Evolutionary conservation across 2,797 vertebrate genomes (phyloP), one percentile per base, ranked within the genome.

Genomic region (Propithecus perrieri): DNA sequence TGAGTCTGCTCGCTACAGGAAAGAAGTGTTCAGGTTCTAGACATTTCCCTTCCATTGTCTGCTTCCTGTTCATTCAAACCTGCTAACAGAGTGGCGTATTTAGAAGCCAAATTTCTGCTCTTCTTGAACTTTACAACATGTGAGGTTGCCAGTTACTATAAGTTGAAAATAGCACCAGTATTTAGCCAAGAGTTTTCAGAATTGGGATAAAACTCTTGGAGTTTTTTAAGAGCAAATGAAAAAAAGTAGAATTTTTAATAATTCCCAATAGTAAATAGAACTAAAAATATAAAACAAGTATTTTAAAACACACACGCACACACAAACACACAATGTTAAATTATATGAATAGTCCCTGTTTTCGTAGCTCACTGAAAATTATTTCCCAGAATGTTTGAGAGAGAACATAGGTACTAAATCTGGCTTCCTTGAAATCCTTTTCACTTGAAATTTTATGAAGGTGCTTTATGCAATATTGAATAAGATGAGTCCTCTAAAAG

Each of bases 71-170:
- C 96, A 33, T 75, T 87, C 65, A 76, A 96, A 97, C 89, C 55
- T 90, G 67, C 84, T 95, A 93, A 93, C 67, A 96, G 94, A 86
- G 43, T 33, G 43, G 89, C 91, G 50, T 55, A 91, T 96, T 95
- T 72, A 30, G 75, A 93, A 83, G 59, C 79, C 76, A 85, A 94
- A 74, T 95, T 95, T 97, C 97, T 97, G 93, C 84, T 97, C 94
- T 93, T 97, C 94, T 91, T 97, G 98, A 98, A 98, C 95, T 96
- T 97, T 97, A 94, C 50, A 96, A 95, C 96, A 93, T 97, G 93
- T 87, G 61, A 97, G 89, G 61, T 97, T 97, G 95, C 97, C 97
- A 97, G 95, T 95, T 97, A 94, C 79, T 96, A 33, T 87, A 91
- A 94, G 89, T 96, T 94, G 86, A 97, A 97, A 97, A 97, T 97